These are phyloP conservation scores for Microcebus ravelobensis DNA, from an alignment of 2,113 vertebrate genomes.

Conservation along the genomic window DNA sequence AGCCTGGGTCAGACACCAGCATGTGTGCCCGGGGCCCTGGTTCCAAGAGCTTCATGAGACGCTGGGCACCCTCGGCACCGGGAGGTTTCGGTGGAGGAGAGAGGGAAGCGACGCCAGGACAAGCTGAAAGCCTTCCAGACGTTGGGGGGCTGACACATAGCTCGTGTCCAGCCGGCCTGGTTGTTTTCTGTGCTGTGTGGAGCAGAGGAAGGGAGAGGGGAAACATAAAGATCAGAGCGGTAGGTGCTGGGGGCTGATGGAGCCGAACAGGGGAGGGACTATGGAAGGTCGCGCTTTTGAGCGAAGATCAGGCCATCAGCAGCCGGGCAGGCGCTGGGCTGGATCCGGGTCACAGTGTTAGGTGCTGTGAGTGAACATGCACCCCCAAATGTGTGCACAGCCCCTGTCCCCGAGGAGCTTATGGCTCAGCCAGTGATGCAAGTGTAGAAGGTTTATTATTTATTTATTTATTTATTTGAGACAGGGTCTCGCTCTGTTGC, in stretches of 20 bases:
- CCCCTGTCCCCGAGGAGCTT: neutral
- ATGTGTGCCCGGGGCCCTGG: no score
- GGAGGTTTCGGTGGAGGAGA: neutral
- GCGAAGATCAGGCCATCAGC: neutral
- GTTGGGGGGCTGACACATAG: neutral
- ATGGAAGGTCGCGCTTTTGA: neutral
- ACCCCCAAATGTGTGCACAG: neutral
- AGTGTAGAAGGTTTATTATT: neutral
- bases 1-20: neutral
- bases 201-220: neutral
- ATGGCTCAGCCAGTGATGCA: neutral
- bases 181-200: neutral
- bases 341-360: neutral
- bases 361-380: neutral
- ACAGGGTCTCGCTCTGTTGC: no score
- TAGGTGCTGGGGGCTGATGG: neutral
- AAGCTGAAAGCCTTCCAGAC: no score
- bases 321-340: neutral
- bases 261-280: neutral
- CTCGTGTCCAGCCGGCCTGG: neutral
- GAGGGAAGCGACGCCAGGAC: rapidly evolving
- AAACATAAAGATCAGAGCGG: neutral
- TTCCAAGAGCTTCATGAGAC: neutral
- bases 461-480: no score
- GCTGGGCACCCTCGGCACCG: rapidly evolving